Conservation (phyloP, 2,888 invertebrate genomes). For the Aporophyla lueneburgensis region DNA sequence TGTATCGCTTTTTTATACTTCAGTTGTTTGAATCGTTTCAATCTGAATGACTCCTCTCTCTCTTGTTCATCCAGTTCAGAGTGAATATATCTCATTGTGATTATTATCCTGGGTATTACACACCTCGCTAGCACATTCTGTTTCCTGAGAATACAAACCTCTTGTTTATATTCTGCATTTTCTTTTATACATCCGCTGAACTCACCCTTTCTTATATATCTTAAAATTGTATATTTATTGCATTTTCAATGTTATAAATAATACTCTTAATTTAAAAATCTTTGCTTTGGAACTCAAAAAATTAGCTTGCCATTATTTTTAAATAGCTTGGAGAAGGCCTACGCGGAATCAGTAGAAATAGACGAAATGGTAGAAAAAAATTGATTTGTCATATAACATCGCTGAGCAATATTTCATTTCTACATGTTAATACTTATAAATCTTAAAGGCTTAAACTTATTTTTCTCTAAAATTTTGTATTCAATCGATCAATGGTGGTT, state of each 20-base stretch:
- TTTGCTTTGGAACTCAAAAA: not conserved
- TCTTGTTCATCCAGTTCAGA: conserved; percentile 53
- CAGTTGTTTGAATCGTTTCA: conserved; percentile 43
- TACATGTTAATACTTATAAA: not conserved
- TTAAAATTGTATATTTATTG: not conserved
- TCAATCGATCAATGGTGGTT: not conserved
- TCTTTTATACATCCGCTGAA: conserved; percentile 13
- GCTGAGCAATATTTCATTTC: not conserved
- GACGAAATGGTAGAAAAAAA: not conserved
- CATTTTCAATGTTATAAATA: not conserved
- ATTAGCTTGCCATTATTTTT: not conserved
- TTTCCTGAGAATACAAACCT: conserved; percentile 74
- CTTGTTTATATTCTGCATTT: conserved; percentile 31
- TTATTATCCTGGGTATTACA: conserved; percentile 17
- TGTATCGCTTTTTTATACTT: not conserved
- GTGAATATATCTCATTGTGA: conserved; percentile 14
- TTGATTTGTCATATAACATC: not conserved
- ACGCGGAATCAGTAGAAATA: not conserved
- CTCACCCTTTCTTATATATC: conserved; percentile 24
- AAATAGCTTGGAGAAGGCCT: not conserved
- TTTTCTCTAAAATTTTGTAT: not conserved
- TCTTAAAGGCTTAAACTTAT: no score
- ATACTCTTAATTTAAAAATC: not conserved
- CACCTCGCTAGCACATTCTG: conserved; percentile 68
- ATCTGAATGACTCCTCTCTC: conserved; percentile 46